These are phyloP conservation scores for Aelia acuminata DNA, from an alignment of 2,888 invertebrate species.

Conservation along the genomic window DNA sequence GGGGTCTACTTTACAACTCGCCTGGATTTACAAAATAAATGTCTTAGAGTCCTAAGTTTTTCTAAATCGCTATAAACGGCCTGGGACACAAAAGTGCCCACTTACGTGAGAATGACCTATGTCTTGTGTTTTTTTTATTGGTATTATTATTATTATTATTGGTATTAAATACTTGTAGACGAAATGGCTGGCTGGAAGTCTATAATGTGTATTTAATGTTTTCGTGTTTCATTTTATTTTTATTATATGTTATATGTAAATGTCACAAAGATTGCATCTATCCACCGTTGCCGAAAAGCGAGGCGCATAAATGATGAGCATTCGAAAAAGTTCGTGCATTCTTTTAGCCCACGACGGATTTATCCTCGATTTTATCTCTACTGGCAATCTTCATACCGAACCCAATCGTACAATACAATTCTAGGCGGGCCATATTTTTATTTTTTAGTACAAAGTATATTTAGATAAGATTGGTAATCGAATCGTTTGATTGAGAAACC, in stretches of 20 bases:
- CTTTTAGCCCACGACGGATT: neutral
- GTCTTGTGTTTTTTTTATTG: too few relatives aligned
- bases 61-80: too few relatives aligned
- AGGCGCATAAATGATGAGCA: neutral
- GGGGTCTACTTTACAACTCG: too few relatives aligned
- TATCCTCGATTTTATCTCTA: neutral
- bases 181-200: neutral
- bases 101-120: too few relatives aligned
- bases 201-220: too few relatives aligned
- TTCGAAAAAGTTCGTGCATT: neutral
- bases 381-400: neutral
- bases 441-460: neutral
- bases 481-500: too few relatives aligned
- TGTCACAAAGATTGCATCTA: neutral
- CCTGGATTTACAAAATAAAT: too few relatives aligned
- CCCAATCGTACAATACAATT: neutral
- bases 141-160: too few relatives aligned
- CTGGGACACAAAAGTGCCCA: too few relatives aligned
- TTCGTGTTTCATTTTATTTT: neutral
- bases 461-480: constrained; percentile 5
- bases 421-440: neutral
- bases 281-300: neutral
- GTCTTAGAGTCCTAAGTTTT: too few relatives aligned
- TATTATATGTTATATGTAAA: neutral
- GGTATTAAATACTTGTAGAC: too few relatives aligned